Evolutionary conservation across 2,113 vertebrate species (phyloP), one percentile per base, ranked within the genome.

Genomic region (Myiagra hebetior): DNA sequence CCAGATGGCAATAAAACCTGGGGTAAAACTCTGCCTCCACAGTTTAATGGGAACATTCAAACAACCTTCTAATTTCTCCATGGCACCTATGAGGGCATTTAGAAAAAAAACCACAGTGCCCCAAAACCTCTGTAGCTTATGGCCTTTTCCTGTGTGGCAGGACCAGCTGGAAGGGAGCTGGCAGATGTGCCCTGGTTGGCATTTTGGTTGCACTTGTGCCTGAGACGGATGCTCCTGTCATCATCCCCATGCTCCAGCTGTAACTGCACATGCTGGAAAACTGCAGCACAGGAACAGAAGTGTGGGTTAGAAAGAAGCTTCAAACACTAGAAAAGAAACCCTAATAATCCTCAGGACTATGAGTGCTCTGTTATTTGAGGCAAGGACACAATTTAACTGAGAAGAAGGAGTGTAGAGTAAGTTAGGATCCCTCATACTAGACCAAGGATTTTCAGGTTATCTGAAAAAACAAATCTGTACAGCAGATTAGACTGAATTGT

Each of bases 1-100:
- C 89, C 86, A 87, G 87, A 83, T 76, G 87, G 75, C 85, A 96
- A 88, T 85, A 93, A 93, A 94, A 91, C 67, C 44, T 73, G 82
- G 15, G 67, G 16, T 73, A 64, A 96, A 90, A 49, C 59, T 72
- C 65, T 87, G 27, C 15, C 60, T 89, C 67, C 5, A 0, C 5
- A 57, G 49, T 82, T 87, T 72, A 78, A 47, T 7, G 3, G 52
- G 49, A 97, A 59, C 20, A 10, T 80, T 76, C 50, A 62, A 69
- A 80, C 39, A 0, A 0, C 47, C n/a, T 81, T 73, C 46, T 69
- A 10, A 69, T 96, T 87, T 76, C 62, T 69, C 46, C 13, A 1
- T 6, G 21, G 18, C 68, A 60, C 30, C 59, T 64, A 59, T 31
- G 74, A 77, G 87, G 88, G 50, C 23, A 63, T 46, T 69, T 57